Conservation (phyloP, 2,888 invertebrate species). For the Drosophila prostipennis region DNA sequence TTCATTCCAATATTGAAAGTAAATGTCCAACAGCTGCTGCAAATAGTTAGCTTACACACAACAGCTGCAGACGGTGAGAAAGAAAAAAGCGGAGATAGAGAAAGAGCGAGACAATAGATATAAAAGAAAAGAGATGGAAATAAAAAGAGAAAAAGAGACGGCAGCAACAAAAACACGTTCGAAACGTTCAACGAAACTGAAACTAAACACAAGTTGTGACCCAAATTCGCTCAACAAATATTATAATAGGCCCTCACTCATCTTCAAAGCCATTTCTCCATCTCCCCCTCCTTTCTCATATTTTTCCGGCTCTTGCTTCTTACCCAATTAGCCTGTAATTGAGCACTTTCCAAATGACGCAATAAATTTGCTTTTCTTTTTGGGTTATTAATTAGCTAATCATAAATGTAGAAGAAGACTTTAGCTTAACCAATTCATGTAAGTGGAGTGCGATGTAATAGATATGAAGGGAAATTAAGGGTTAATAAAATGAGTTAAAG, state of each 20-base stretch:
- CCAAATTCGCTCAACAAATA: slow-evolving; percentile 73
- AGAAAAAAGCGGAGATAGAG: slow-evolving; percentile 17
- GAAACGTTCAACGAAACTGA: slow-evolving; percentile 68
- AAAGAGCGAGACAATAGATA: slow-evolving; percentile 3
- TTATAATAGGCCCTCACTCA: slow-evolving; percentile 50
- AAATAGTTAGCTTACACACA: slow-evolving; percentile 40
- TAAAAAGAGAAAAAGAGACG: not conserved
- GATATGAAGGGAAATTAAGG: not conserved
- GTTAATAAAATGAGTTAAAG: not conserved
- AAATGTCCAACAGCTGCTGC: slow-evolving; percentile 72
- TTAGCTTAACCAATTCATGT: slow-evolving; percentile 20
- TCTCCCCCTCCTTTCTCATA: slow-evolving; percentile 10
- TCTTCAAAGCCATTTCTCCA: slow-evolving; percentile 16
- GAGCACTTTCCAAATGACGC: slow-evolving; percentile 53
- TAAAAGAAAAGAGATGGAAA: slow-evolving; percentile 1
- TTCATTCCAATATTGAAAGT: slow-evolving; percentile 67
- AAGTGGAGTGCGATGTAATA: slow-evolving; percentile 6
- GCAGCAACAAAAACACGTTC: slow-evolving; percentile 64
- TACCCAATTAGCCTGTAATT: slow-evolving; percentile 71
- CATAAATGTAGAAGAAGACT: slow-evolving; percentile 45
- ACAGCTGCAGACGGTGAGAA: slow-evolving; percentile 23
- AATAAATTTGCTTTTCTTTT: slow-evolving; percentile 62
- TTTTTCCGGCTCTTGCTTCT: slow-evolving; percentile 19
- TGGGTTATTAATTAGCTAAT: slow-evolving; percentile 65
- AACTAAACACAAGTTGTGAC: slow-evolving; percentile 60